Conservation (phyloP, 1,140 invertebrate species). For the Cylas formicarius region DNA sequence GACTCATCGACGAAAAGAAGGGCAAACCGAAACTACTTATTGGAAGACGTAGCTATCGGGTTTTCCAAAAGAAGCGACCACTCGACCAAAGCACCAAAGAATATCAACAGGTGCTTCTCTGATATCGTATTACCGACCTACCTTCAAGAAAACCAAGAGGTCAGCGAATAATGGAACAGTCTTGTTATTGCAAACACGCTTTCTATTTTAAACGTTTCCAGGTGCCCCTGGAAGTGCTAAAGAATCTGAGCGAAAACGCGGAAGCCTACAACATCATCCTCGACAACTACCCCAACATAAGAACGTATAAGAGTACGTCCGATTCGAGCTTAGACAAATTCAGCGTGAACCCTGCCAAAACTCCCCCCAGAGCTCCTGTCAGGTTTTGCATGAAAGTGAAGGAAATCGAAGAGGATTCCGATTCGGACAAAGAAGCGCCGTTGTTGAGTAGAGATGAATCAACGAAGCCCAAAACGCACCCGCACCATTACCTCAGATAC, state of each 20-base stretch:
- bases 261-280: constrained; percentile 62
- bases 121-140: constrained; percentile 69
- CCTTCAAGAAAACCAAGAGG: constrained; percentile 59
- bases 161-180: constrained; percentile 40
- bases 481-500: constrained; percentile 63
- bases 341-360: constrained; percentile 29
- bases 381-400: constrained; percentile 23
- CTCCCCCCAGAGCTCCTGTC: constrained; percentile 26
- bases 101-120: constrained; percentile 45
- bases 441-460: constrained; percentile 18
- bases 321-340: constrained; percentile 47
- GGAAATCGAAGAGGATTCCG: constrained; percentile 10
- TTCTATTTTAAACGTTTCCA: constrained; percentile 36
- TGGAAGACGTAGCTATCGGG: constrained; percentile 13
- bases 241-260: constrained; percentile 56
- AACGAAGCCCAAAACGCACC: constrained; percentile 34
- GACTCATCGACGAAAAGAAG: constrained; percentile 1
- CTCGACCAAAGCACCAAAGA: constrained; percentile 1
- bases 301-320: constrained; percentile 55
- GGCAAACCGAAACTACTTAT: not conserved
- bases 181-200: not conserved
- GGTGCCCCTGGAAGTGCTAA: constrained; percentile 57
- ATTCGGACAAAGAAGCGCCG: constrained; percentile 3
- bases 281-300: constrained; percentile 62
- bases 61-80: too few relatives aligned